These are phyloP conservation scores for Calameuta filiformis DNA, from an alignment of 2,888 invertebrate species.

Conservation along the genomic window DNA sequence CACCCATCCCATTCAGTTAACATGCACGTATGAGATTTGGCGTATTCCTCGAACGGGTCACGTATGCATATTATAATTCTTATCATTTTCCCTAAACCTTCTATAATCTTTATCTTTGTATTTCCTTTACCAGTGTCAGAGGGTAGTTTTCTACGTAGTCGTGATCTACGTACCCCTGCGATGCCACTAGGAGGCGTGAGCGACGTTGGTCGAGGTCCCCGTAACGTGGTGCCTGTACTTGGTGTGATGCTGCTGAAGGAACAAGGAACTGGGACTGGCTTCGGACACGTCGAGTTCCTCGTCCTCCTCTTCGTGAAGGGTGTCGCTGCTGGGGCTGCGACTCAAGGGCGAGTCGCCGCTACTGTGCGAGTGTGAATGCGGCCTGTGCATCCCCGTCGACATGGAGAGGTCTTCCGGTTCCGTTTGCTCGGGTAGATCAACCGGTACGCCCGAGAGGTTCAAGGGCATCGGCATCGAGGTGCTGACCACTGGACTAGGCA, in stretches of 20 bases:
- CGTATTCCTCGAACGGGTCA: too few relatives aligned
- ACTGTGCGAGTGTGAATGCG: constrained; percentile 65
- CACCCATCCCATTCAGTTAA: too few relatives aligned
- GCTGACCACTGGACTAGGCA: constrained; percentile 55
- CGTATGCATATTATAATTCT: too few relatives aligned
- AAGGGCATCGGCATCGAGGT: constrained; percentile 69
- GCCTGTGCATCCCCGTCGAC: constrained; percentile 68
- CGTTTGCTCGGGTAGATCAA: constrained; percentile 81
- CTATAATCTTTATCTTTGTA: not conserved
- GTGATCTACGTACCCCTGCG: constrained; percentile 42
- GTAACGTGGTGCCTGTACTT: constrained; percentile 13
- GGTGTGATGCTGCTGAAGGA: constrained; percentile 59
- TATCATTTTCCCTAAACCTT: too few relatives aligned
- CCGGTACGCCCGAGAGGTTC: constrained; percentile 67
- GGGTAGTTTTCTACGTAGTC: constrained; percentile 1
- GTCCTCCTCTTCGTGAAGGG: constrained; percentile 68
- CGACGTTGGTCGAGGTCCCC: constrained; percentile 25
- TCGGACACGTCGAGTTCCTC: constrained; percentile 69
- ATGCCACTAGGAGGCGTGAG: constrained; percentile 49
- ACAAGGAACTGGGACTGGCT: constrained; percentile 64
- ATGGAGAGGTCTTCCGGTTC: constrained; percentile 92
- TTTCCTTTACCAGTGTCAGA: not conserved
- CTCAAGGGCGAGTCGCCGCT: constrained; percentile 68
- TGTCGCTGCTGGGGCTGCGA: constrained; percentile 65
- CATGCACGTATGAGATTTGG: too few relatives aligned